Evolutionary conservation across 2,888 invertebrate genomes (phyloP), one percentile per base, ranked within the genome.

Genomic region (Drosophila trichaetosa): DNA sequence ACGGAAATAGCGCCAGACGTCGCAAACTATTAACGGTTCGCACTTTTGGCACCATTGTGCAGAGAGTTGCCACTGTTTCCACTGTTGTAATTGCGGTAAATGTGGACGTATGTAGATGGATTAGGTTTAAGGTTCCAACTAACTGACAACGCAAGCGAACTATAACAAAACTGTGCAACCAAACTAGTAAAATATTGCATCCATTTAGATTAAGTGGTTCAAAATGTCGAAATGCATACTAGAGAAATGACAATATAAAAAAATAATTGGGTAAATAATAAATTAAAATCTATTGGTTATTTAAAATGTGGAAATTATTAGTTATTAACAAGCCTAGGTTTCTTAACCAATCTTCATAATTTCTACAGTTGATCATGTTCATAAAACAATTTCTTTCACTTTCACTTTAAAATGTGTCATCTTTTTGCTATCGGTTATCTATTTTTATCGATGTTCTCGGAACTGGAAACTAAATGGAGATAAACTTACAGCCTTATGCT

Each of bases 1-100:
- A 8, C 18, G 5, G 31, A 42, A 31, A 31, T 21, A 38, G 21
- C 8, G 2, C 24, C 58, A 66, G 65, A 57, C 69, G 61, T 74
- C 79, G 63, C 71, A 74, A 77, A 79, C 81, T 74, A 85, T 85
- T 85, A 79, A 83, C 77, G 81, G 77, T 77, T 83, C 74, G 69
- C 83, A 83, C 80, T 76, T 80, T 79, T 62, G 46, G 60, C 72
- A 58, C 54, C 63, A 72, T 73, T 74, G 64, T 71, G 40, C 52
- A 71, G 68, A 71, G 80, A 87, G 61, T 31, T 57, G 53, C 51
- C 40, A 34, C 31, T 48, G 61, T 54, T 64, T 38, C 63, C 27
- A 63, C 34, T 48, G 11, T 31, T 27, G 72, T 34, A 18, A 31
- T 29, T 63, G 63, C 40, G 18, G 56, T 54, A 31, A 24, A n/a